Evolutionary conservation across 2,113 vertebrate species (phyloP), one percentile per base, ranked within the genome.

Genomic region (Elachura formosa): DNA sequence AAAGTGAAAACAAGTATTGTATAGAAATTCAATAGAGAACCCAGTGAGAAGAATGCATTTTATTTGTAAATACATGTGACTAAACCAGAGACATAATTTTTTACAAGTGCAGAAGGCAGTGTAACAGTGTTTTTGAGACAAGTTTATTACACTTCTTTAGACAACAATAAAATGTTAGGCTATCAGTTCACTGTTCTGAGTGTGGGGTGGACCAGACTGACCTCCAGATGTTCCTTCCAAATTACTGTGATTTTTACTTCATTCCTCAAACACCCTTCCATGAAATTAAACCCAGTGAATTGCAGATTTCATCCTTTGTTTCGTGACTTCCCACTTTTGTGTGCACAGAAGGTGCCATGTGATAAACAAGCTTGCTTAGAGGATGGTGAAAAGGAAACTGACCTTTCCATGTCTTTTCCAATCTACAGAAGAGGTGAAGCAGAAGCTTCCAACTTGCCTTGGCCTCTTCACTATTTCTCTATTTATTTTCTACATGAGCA

Each of bases 401-500:
- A 72, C 16, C 34, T 79, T 62, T 87, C 48, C 14, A 6, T 18
- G 24, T 16, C 77, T 72, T 10, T 51, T n/a, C 62, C 3, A 7
- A 22, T 7, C 54, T 51, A 45, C 9, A 43, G 18, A 62, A 49
- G 23, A 69, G 22, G 66, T 51, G 88, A 85, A 91, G 76, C 23
- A 59, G 58, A 83, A 77, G 54, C 31, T 49, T 76, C 87, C 29
- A 52, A 5, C 71, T 69, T 8, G 10, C 52, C 61, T 51, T 51
- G 66, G 73, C 87, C 63, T 66, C 72, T 10, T 38, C 9, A n/a
- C 38, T 48, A 0, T 21, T 58, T 68, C 58, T 36, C 59, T 79
- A 38, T 66, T 91, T 79, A 62, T 59, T 63, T 92, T 69, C 80
- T 63, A 11, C 48, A 71, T 40, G n/a, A 93, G 61, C 48, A 84